Base-by-base conservation (phyloP, 2,888 invertebrate species). In the Limnephilus rhombicus region DNA sequence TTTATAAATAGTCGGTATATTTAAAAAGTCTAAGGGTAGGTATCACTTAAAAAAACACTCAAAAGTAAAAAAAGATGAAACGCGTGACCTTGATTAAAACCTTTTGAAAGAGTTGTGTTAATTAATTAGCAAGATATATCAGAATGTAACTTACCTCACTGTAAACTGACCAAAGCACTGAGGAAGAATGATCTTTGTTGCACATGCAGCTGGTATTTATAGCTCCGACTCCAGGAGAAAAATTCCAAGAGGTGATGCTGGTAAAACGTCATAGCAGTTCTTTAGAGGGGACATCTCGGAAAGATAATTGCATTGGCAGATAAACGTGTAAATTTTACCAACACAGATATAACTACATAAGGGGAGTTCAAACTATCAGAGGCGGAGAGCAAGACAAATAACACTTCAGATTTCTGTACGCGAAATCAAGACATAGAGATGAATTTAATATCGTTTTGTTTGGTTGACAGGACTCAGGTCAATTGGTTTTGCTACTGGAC, bases 151-250 rank as follows among this genome's bases (percentile, higher is more conserved):
- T 68, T 68, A 68, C 29, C 37, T 83, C 86, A 45, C 45, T 45
- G 86, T 86, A 49, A 37, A 86, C 49, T 49, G 49, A 86, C 13
- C 86, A 49, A 86, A 49, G 86, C 86, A 86, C 86, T 86, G 86
- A 86, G n/a, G 45, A 41, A 2, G 18, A 86, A 86, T 86, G 86
- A 86, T 86, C 49, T 45, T 86, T 45, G 45, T 45, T 86, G 86
- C 86, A 86, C 49, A 29, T 86, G 86, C 29, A 86, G n/a, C 86
- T 29, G n/a, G 86, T 86, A 86, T 86, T 86, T 86, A 86, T 86
- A 86, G 45, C 29, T 49, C 86, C 41, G 45, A 15, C 41, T n/a
- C 37, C 86, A 45, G 86, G 49, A 45, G 41, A 83, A 83, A 34
- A 86, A 41, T 86, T 45, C 45, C 86, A 49, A n/a, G 85, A 45